phyloP scores from a whole-genome alignment of 2,888 invertebrate species.

The Limnephilus marmoratus region DNA sequence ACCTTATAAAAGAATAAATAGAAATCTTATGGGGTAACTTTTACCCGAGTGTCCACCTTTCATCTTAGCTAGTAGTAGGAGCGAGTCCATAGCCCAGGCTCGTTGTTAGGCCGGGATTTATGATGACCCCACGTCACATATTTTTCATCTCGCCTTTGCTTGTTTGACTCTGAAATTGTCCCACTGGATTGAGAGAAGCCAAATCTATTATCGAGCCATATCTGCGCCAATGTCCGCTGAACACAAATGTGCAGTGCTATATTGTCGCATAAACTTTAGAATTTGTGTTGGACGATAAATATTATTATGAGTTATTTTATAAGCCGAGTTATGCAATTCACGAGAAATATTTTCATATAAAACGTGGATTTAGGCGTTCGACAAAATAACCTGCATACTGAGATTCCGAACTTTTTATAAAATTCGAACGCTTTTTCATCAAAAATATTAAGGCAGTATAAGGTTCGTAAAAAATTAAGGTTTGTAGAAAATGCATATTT shows the following conservation, averaged over 20 bases:
- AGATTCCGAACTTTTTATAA: too few species aligned
- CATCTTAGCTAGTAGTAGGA: constrained; percentile 35
- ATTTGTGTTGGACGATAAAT: neutral
- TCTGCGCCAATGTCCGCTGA: constrained; percentile 19
- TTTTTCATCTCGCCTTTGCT: constrained; percentile 50
- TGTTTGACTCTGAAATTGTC: constrained; percentile 26
- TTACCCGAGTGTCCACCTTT: neutral
- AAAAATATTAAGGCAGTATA: too few species aligned
- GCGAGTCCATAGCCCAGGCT: constrained; percentile 43
- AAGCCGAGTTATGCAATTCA: too few species aligned
- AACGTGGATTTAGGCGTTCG: too few species aligned
- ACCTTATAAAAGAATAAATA: neutral
- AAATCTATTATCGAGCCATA: constrained; percentile 26
- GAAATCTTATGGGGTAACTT: neutral
- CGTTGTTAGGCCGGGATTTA: constrained; percentile 55
- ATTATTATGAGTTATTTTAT: neutral
- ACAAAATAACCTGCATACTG: too few species aligned
- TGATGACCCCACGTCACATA: constrained; percentile 51
- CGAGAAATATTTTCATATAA: too few species aligned
- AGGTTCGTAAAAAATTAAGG: too few species aligned
- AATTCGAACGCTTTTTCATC: too few species aligned
- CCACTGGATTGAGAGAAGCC: constrained; percentile 9
- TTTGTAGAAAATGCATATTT: too few species aligned
- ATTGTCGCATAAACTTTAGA: neutral
- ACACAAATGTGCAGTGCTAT: neutral